Conservation (phyloP, 2,113 vertebrate genomes). For the Urocitellus parryii region DNA sequence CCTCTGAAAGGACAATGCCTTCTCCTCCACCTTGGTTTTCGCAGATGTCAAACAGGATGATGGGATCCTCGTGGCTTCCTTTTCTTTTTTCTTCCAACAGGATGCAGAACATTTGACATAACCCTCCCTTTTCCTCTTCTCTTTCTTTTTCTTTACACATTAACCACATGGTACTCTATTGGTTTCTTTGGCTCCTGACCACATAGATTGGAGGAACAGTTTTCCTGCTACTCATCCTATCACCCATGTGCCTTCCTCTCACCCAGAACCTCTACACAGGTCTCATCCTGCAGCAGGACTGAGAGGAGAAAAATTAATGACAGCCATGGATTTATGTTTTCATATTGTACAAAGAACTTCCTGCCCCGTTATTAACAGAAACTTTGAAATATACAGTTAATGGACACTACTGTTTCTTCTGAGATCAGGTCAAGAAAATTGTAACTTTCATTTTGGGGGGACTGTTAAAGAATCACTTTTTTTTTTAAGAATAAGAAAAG, state of each 20-base stretch:
- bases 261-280: not conserved
- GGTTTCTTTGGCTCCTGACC: conserved; percentile 55
- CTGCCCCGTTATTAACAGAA: not conserved
- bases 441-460: not conserved
- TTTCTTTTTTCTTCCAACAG: not conserved
- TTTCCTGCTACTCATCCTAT: not conserved
- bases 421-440: conserved; percentile 26
- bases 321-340: conserved; percentile 2
- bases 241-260: not conserved
- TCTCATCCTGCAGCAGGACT: not conserved
- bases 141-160: conserved; percentile 22
- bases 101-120: not conserved
- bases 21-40: not conserved
- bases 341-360: conserved; percentile 48
- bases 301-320: not conserved
- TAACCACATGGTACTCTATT: conserved; percentile 1
- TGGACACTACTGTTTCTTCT: not conserved
- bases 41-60: not conserved
- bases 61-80: not conserved
- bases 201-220: conserved; percentile 5
- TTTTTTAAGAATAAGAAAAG: not conserved
- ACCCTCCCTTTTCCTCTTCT: not conserved
- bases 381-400: not conserved
- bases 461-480: not conserved
- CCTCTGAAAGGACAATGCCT: not conserved